Base-by-base conservation (phyloP, 1,140 invertebrate genomes). In the Leucophenga varia region DNA sequence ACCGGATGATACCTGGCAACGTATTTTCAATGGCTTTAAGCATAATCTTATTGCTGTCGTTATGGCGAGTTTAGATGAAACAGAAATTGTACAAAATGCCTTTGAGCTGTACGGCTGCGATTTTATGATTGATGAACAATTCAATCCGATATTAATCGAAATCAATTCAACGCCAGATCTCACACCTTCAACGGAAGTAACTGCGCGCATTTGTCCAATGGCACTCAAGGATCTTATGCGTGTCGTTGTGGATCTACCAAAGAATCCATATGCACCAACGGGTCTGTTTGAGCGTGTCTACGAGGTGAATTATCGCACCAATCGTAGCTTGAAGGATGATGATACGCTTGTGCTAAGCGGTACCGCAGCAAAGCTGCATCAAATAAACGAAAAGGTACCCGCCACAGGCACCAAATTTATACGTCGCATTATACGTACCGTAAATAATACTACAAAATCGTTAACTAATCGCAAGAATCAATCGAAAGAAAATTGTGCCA, bases 51-150 rank as follows among this genome's bases (percentile, higher is more conserved):
- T 91, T 9, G 85, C 86, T 6, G 83, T 90, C 30, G 84, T 95
- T 72, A 73, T 94, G 13, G 81, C 84, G 2, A 80, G 78, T 47
- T 83, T 89, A 20, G 90, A 95, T 64, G 84, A 89, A 49, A 84
- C 94, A 54, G 85, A 89, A 37, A 77, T 83, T 14, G 80, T 86
- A 49, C 86, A 84, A 52, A 90, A 90, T 61, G 84, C 84, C 52
- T 96, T 95, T 75, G 93, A 96, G 74, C 72, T 96, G 13, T 95
- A 93, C 68, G 93, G 93, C 5, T 93, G 92, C 31, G 94, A 96
- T 77, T 96, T 96, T 70, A 88, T 96, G 80, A 64, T 88, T 12
- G 87, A 90, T 53, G 87, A 93, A 61, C 88, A 93, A 60, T 88
- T 88, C 43, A 83, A 84, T 48, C 91, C 93, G 0, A 95, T 92